Evolutionary conservation across 1,140 invertebrate species (phyloP).

Genomic region (Palaemon carinicauda): DNA sequence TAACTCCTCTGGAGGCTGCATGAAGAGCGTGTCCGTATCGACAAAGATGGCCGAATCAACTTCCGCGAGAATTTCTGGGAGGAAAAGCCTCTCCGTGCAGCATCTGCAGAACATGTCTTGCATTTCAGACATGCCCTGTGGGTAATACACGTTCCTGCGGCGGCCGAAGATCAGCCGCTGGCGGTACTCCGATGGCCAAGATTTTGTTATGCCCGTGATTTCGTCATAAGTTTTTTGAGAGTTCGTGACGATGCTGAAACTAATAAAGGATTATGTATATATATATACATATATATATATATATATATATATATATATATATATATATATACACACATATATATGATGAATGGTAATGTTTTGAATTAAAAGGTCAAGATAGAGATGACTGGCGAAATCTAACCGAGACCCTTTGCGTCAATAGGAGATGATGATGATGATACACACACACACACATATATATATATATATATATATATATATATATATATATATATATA

Average conservation of each 20-base stretch:
- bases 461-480: background rate
- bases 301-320: conserved; percentile 2
- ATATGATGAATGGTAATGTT: no score
- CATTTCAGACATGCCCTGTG: background rate
- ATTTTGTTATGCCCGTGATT: no score
- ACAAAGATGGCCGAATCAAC: background rate
- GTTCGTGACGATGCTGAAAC: no score
- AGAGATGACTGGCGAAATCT: no score
- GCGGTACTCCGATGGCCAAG: background rate
- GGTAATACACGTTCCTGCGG: background rate
- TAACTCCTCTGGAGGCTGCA: background rate
- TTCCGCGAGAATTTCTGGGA: background rate
- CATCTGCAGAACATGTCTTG: background rate
- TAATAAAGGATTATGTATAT: background rate
- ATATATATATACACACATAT: background rate
- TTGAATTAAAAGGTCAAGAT: no score
- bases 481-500: background rate
- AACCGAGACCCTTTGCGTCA: no score
- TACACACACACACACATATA: background rate
- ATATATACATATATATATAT: background rate
- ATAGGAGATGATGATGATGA: no score
- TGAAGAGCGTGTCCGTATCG: background rate
- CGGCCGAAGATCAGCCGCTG: background rate
- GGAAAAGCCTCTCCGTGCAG: background rate
- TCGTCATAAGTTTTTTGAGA: no score